Percentiles rank a stretch among this genome's conserved stretches.
phyloP scores from a whole-genome alignment of 2,797 vertebrate species.

The Toxotes lorentzi region DNA sequence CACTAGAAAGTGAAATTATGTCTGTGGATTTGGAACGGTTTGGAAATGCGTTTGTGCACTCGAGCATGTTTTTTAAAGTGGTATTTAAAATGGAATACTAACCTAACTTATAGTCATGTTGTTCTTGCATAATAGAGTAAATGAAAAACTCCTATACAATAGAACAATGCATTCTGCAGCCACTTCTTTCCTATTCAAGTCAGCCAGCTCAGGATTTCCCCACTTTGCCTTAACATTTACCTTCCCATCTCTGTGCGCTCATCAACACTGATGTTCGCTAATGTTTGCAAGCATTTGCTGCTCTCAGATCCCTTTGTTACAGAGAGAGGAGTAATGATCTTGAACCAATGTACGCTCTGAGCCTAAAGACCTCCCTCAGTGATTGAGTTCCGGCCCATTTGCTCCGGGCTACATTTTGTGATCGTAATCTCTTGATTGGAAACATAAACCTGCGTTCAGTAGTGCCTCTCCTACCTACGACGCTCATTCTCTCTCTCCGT shows the following conservation, averaged over 20 bases:
- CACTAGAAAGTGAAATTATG: constrained; percentile 37
- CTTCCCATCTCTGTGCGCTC: constrained; percentile 47
- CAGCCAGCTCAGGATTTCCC: constrained; percentile 62
- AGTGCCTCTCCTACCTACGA: constrained; percentile 28
- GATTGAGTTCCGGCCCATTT: constrained; percentile 73
- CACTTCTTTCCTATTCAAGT: constrained; percentile 48
- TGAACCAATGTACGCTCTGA: constrained; percentile 56
- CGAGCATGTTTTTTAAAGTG: constrained; percentile 2
- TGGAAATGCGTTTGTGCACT: neutral
- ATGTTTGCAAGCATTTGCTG: constrained; percentile 44
- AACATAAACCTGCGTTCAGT: constrained; percentile 65
- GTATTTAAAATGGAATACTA: constrained; percentile 26
- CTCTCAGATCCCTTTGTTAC: constrained; percentile 57
- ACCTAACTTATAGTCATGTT: constrained; percentile 28
- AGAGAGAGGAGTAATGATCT: constrained; percentile 67
- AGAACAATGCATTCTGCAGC: constrained; percentile 63
- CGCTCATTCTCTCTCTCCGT: neutral
- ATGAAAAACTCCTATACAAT: constrained; percentile 52
- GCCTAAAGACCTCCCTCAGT: constrained; percentile 64
- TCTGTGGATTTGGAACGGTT: constrained; percentile 30
- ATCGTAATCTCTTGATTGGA: constrained; percentile 76
- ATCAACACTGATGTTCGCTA: constrained; percentile 28
- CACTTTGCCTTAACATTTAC: constrained; percentile 47
- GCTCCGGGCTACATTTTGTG: constrained; percentile 64
- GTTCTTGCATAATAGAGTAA: constrained; percentile 21